Evolutionary conservation across 2,113 vertebrate genomes (phyloP).

Genomic region (Sitta europaea): DNA sequence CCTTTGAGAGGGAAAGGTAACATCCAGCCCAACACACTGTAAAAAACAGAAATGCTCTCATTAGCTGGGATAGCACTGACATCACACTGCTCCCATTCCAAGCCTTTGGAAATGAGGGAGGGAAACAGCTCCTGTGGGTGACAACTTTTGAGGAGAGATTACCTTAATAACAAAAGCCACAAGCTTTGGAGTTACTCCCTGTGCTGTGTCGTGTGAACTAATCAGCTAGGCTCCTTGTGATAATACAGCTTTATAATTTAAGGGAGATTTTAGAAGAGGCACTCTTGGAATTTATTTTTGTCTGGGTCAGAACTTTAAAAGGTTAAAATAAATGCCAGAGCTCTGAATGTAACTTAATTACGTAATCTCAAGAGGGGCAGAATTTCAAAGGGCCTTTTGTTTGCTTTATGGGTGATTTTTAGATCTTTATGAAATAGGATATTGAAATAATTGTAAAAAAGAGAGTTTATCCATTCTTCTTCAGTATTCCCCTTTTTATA

Average conservation of each 20-base stretch:
- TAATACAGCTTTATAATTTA: background rate
- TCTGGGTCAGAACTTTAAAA: slow-evolving; percentile 34
- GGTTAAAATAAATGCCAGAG: slow-evolving; percentile 16
- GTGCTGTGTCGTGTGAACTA: background rate
- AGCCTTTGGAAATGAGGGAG: background rate
- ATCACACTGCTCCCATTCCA: background rate
- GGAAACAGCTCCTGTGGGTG: background rate
- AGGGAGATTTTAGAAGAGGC: background rate
- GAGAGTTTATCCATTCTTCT: background rate
- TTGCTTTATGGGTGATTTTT: background rate
- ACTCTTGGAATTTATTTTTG: slow-evolving; percentile 33
- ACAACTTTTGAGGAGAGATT: slow-evolving; percentile 34
- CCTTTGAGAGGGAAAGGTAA: background rate
- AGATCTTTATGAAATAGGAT: background rate
- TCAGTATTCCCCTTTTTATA: background rate
- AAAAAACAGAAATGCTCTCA: background rate
- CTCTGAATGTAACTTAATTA: slow-evolving; percentile 24
- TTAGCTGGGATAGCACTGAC: background rate
- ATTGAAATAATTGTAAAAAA: background rate
- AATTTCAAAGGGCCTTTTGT: slow-evolving; percentile 36
- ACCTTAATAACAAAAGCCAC: slow-evolving; percentile 24
- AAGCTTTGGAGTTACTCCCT: slow-evolving; percentile 18
- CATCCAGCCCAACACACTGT: background rate
- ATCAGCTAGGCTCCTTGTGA: slow-evolving; percentile 20
- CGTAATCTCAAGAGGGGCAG: background rate